A percentile compares a stretch with the other conserved stretches of the same genome.
Evolutionary conservation across 2,797 vertebrate genomes (phyloP).

Genomic region (Lerista edwardsae): DNA sequence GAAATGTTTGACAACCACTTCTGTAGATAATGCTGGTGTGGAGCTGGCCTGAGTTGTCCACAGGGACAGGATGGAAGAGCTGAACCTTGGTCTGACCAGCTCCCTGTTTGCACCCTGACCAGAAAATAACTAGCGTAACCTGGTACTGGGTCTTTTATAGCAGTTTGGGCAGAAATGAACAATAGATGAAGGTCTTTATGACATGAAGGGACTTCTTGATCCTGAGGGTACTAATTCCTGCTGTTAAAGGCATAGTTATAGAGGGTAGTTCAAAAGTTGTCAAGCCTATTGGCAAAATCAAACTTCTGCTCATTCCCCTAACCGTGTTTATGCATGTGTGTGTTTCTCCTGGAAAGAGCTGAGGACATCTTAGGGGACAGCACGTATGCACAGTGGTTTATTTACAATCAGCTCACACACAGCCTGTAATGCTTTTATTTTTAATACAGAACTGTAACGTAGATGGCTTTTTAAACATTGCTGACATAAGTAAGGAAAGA

Average conservation of each 20-base stretch:
- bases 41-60: background rate
- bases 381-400: accelerated
- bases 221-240: background rate
- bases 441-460: conserved; percentile 27
- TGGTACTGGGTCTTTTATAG: background rate
- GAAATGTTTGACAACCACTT: too few relatives aligned
- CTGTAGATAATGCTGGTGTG: too few relatives aligned
- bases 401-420: conserved; percentile 27
- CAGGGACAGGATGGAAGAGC: background rate
- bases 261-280: background rate
- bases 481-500: conserved; percentile 36
- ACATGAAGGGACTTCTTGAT: background rate
- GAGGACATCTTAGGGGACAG: background rate
- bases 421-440: conserved; percentile 34
- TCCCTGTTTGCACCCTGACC: background rate
- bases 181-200: background rate
- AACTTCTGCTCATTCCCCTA: background rate
- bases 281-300: background rate
- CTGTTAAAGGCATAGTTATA: background rate
- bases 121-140: background rate
- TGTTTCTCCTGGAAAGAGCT: background rate
- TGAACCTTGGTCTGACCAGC: background rate
- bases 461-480: conserved; percentile 1
- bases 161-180: background rate
- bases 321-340: background rate